A percentile compares a stretch with the other conserved stretches of the same genome.
phyloP scores from a whole-genome alignment of 2,113 vertebrate species.

The Ophthalmolycus amberensis region DNA sequence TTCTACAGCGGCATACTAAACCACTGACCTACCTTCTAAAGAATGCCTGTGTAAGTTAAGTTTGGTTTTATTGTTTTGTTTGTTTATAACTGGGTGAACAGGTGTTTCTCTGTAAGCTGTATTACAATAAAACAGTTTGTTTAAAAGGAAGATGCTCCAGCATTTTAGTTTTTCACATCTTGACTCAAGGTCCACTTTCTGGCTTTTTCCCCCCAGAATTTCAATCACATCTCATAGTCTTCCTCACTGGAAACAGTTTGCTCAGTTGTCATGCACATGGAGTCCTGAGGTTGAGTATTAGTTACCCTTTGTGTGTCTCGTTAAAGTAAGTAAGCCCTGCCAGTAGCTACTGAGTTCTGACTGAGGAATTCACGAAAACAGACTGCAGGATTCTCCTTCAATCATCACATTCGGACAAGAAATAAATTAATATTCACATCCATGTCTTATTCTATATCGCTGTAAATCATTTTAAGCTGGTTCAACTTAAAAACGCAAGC shows the following conservation, averaged over 20 bases:
- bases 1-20: conserved; percentile 76
- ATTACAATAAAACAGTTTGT: conserved; percentile 88
- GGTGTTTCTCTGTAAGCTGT: conserved; percentile 85
- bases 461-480: too few relatives aligned
- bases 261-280: neutral
- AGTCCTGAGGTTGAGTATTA: neutral
- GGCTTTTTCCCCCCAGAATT: neutral
- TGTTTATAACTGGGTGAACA: conserved; percentile 84
- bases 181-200: neutral
- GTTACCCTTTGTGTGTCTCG: neutral
- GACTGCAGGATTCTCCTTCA: neutral
- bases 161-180: neutral
- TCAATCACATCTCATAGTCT: neutral
- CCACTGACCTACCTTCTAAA: conserved; percentile 81
- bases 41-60: conserved; percentile 85
- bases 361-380: neutral
- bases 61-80: conserved; percentile 80
- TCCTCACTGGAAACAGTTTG: neutral
- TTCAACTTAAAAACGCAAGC: too few relatives aligned
- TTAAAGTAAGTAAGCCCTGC: neutral
- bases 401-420: neutral
- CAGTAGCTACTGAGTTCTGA: neutral
- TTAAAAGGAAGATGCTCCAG: conserved; percentile 68
- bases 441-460: neutral
- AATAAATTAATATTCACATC: neutral